phyloP scores from a whole-genome alignment of 53 echinoderm and acorn worm species.

The Astropecten irregularis region DNA sequence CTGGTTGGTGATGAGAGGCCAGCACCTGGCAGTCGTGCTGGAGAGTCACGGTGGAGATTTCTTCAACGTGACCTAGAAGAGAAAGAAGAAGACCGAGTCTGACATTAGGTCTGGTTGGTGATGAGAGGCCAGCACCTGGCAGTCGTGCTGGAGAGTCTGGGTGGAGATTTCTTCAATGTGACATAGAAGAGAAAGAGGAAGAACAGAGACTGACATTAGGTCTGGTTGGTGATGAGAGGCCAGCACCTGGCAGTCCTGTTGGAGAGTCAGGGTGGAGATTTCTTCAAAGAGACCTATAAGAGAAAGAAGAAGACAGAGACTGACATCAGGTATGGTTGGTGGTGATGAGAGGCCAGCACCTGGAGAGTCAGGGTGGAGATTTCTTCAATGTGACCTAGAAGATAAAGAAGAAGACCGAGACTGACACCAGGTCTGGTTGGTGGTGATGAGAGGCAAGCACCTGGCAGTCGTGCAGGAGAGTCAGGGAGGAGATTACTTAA shows the following conservation, averaged over 20 bases:
- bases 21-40: constrained; percentile 91
- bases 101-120: background rate
- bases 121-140: constrained; percentile 90
- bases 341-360: constrained; percentile 81
- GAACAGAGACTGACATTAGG: no score
- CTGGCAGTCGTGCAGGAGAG: constrained; percentile 91
- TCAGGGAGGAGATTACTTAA: constrained; percentile 85
- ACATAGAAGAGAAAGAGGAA: constrained; percentile 61
- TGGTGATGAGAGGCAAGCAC: constrained; percentile 91
- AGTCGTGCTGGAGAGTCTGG: constrained; percentile 88
- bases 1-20: constrained; percentile 64
- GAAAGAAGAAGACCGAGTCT: background rate
- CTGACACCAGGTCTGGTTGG: background rate
- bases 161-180: constrained; percentile 93
- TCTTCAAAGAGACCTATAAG: constrained; percentile 97
- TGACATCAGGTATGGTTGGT: constrained; percentile 95
- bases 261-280: constrained; percentile 84
- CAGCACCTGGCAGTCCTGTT: constrained; percentile 87
- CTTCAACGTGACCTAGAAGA: constrained; percentile 84
- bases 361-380: constrained; percentile 86
- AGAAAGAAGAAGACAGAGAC: no score
- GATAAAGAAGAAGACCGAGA: background rate
- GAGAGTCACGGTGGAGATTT: constrained; percentile 84
- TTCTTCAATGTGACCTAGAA: constrained; percentile 89
- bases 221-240: no score